Base-by-base conservation (phyloP, 2,888 invertebrate genomes). In the Epistrophella euchroma region DNA sequence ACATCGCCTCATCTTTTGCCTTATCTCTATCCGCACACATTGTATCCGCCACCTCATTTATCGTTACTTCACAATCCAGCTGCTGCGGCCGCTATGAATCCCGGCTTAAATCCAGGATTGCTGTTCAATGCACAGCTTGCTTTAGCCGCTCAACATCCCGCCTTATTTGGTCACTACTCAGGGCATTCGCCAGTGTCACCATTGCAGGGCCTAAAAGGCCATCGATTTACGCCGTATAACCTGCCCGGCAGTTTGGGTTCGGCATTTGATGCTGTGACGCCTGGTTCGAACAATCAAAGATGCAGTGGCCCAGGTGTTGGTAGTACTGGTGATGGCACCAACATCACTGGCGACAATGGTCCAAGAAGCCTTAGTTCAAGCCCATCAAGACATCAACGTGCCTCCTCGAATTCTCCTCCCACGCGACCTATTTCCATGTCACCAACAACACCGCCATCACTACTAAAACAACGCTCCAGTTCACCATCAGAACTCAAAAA, bases 221-320 rank as follows among this genome's bases (percentile, higher is more conserved):
- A 96, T 91, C 94, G 98, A 91, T 98, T 97, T 92, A 96, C 97
- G 80, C 98, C 98, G 74, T 98, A 98, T 93, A 96, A 97, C 74
- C 93, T 98, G 89, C 97, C 97, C 1, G 95, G 95, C 19, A 95
- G 95, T 10, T 92, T 95, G 88, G 97, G 97, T 2, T 97, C 97
- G 43, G 97, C 97, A 74, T 97, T 97, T 92, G 97, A 97, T 93
- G 97, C 97, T 70, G 97, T 97, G 22, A 97, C 97, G 17, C 97
- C 97, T 3, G 95, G 95, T 62, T 95, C 92, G 15, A 95, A 92
- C 89, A 90, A 90, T 64, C 91, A 92, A 88, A 90, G 92, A 47
- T 83, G 82, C 64, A 56, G 81, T 72, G 89, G 89, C 4, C 89
- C 88, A 35, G 88, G 88, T 50, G 89, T 89, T 9, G 89, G 88